Evolutionary conservation across 2,888 invertebrate species (phyloP).

Genomic region (Diaphora mendica): DNA sequence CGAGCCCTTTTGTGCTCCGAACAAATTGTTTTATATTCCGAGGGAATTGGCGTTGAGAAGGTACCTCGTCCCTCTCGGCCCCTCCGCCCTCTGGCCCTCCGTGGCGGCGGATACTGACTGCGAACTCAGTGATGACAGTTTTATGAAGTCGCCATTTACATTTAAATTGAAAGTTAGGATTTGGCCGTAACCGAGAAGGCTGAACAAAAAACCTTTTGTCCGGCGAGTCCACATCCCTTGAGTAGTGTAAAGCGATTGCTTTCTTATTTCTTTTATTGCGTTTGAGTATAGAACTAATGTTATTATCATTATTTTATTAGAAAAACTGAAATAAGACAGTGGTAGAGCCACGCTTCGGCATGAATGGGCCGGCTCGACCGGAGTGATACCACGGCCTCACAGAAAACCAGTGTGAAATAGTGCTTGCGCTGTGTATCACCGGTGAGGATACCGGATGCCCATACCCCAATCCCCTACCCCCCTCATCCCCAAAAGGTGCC

Average conservation of each 20-base stretch:
- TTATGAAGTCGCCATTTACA: constrained; percentile 65
- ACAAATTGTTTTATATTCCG: constrained; percentile 67
- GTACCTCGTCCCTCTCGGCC: constrained; percentile 25
- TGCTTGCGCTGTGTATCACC: no score
- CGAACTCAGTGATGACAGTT: constrained; percentile 61
- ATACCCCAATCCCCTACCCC: no score
- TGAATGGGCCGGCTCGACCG: no score
- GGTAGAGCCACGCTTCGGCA: no score
- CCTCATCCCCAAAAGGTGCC: no score
- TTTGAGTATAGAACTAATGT: neutral
- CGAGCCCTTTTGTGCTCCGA: constrained; percentile 61
- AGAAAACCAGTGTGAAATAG: no score
- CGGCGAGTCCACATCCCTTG: constrained; percentile 14
- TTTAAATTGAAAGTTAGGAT: constrained; percentile 64
- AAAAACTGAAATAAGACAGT: no score
- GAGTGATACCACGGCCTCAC: no score
- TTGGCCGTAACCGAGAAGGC: constrained; percentile 33
- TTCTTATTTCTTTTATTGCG: constrained; percentile 5
- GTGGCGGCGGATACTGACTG: constrained; percentile 40
- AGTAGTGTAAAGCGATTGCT: constrained; percentile 6
- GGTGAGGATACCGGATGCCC: no score
- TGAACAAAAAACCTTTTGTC: constrained; percentile 34
- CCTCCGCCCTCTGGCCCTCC: constrained; percentile 13
- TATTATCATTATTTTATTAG: neutral
- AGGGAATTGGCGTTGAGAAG: constrained; percentile 46